A percentile compares a stretch with the other conserved stretches of the same genome.
phyloP scores from a whole-genome alignment of 2,797 vertebrate species.

The Perdix hodgsoniae region DNA sequence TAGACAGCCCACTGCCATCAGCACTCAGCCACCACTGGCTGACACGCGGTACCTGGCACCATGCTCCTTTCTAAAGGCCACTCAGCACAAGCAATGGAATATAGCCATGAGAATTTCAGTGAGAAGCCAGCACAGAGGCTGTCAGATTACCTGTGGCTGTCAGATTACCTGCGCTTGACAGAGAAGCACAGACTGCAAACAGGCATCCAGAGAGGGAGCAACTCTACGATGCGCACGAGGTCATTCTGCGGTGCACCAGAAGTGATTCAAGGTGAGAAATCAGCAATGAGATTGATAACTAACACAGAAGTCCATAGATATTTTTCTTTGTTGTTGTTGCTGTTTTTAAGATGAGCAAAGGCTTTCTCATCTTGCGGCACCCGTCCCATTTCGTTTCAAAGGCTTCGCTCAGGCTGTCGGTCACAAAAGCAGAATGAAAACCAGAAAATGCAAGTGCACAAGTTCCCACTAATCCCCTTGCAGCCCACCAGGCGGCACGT shows the following conservation, averaged over 20 bases:
- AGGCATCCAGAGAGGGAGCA: not conserved
- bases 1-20: not conserved
- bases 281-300: not conserved
- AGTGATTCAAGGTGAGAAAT: conserved; percentile 45
- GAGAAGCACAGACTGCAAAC: not conserved
- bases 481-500: too few relatives aligned
- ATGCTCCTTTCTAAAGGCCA: not conserved
- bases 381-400: not conserved
- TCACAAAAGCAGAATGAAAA: not conserved
- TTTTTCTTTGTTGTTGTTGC: not conserved
- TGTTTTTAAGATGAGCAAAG: not conserved
- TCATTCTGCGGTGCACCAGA: not conserved
- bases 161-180: not conserved
- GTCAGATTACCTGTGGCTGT: not conserved
- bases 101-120: not conserved
- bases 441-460: not conserved
- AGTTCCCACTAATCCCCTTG: not conserved
- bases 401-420: not conserved
- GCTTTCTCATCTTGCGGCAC: not conserved
- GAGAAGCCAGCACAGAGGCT: not conserved
- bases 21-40: not conserved
- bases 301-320: not conserved
- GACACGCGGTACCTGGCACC: not conserved
- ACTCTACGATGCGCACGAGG: not conserved
- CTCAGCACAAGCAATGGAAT: not conserved